These are phyloP conservation scores for Charina bottae DNA, from an alignment of 2,113 vertebrate genomes.

Conservation along the genomic window DNA sequence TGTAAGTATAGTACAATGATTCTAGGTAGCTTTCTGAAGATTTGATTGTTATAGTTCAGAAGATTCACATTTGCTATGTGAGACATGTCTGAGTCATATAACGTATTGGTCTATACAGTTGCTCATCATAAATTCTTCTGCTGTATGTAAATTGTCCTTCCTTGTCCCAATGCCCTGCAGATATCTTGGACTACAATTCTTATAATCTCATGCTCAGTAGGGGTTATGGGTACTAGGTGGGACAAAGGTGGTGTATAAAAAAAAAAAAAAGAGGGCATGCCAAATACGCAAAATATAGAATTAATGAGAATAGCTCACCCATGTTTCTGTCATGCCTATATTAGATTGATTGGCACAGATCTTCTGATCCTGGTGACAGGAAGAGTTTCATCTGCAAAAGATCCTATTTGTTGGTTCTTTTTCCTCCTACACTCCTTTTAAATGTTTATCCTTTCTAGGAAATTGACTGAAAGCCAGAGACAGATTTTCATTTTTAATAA, in stretches of 20 bases:
- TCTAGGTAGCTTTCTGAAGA: conserved; percentile 20
- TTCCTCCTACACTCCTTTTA: conserved; percentile 60
- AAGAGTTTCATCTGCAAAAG: conserved; percentile 40
- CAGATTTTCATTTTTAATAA: conserved; percentile 74
- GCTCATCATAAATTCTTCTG: neutral
- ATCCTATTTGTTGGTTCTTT: conserved; percentile 25
- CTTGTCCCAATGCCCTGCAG: neutral
- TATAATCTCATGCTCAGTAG: neutral
- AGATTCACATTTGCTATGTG: neutral
- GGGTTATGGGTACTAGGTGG: neutral
- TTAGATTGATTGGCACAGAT: neutral
- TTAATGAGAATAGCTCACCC: conserved; percentile 53
- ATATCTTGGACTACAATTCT: neutral
- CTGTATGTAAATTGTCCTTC: neutral
- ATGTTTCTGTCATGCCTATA: conserved; percentile 17
- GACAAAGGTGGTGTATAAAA: neutral
- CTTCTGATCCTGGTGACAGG: conserved; percentile 20
- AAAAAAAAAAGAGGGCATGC: conserved; percentile 24
- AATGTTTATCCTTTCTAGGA: conserved; percentile 59
- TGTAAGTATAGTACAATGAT: neutral
- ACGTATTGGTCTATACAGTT: neutral
- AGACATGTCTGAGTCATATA: neutral
- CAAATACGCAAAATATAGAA: conserved; percentile 24
- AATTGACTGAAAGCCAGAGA: conserved; percentile 60
- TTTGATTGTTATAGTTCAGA: neutral